phyloP scores from a whole-genome alignment of 2,797 vertebrate species.

The Forpus xanthops region DNA sequence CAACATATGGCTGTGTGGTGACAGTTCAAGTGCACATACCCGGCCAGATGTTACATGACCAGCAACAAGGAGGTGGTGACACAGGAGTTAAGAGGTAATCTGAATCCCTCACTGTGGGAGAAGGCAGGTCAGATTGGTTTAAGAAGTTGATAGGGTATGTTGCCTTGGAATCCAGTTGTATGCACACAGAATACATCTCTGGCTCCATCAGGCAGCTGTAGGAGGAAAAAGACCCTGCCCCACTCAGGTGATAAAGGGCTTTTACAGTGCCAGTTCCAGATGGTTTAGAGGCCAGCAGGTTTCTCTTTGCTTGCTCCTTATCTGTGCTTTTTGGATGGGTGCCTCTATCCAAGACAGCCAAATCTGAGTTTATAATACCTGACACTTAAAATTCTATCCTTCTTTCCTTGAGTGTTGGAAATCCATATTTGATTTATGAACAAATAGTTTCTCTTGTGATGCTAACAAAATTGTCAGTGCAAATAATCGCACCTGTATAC shows the following conservation, averaged over 20 bases:
- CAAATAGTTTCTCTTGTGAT: neutral
- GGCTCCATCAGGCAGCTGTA: neutral
- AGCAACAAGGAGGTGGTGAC: neutral
- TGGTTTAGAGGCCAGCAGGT: neutral
- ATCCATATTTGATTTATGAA: neutral
- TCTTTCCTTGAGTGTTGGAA: neutral
- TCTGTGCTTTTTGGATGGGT: neutral
- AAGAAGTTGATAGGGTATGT: neutral
- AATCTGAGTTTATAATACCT: neutral
- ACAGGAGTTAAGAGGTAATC: neutral
- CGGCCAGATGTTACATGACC: neutral
- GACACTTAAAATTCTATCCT: neutral
- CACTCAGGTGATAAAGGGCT: neutral
- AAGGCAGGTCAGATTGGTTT: neutral
- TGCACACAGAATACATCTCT: neutral
- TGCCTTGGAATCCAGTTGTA: neutral
- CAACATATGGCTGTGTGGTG: neutral
- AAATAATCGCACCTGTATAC: neutral
- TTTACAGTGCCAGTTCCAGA: neutral
- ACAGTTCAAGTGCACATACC: neutral
- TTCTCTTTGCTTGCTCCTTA: neutral
- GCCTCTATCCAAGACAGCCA: neutral
- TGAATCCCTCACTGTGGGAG: neutral
- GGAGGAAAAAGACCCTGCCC: neutral
- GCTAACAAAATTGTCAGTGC: neutral